These are phyloP conservation scores for Ips nitidus DNA, from an alignment of 1,140 invertebrate genomes.

Conservation along the genomic window DNA sequence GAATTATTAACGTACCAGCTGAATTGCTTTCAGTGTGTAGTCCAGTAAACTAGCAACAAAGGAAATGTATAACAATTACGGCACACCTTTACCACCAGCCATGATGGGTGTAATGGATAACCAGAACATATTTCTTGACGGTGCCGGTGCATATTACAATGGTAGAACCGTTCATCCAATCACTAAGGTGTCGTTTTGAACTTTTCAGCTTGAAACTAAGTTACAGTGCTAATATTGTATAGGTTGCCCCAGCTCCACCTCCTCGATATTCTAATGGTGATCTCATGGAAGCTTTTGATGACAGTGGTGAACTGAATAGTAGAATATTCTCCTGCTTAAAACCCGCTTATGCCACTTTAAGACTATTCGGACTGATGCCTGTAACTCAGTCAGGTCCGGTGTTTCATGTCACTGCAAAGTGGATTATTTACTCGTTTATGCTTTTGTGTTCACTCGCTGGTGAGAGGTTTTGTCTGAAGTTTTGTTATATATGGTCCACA, in stretches of 20 bases:
- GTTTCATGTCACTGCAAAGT: slow-evolving; percentile 55
- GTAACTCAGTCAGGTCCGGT: slow-evolving; percentile 54
- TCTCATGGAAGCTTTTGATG: slow-evolving; percentile 28
- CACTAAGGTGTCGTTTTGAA: slow-evolving; percentile 19
- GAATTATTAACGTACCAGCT: too few relatives aligned
- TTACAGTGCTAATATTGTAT: neutral
- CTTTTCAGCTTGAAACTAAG: neutral
- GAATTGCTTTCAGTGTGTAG: too few relatives aligned
- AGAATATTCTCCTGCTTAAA: slow-evolving; percentile 49
- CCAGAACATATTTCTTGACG: slow-evolving; percentile 20
- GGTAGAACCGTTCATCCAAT: slow-evolving; percentile 5
- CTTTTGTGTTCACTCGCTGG: slow-evolving; percentile 54
- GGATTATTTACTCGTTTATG: slow-evolving; percentile 59
- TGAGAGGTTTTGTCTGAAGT: neutral
- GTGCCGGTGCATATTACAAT: slow-evolving; percentile 15
- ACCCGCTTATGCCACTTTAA: slow-evolving; percentile 59
- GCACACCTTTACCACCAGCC: slow-evolving; percentile 7
- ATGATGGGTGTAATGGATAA: slow-evolving; percentile 18
- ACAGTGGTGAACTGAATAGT: slow-evolving; percentile 11
- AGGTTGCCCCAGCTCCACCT: slow-evolving; percentile 24
- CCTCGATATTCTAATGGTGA: slow-evolving; percentile 12
- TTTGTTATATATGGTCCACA: slow-evolving; percentile 2
- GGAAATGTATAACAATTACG: neutral
- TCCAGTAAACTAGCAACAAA: too few relatives aligned
- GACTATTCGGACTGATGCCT: slow-evolving; percentile 62